Base-by-base conservation (phyloP, 1,140 invertebrate genomes). In the Brachionus rubens region DNA sequence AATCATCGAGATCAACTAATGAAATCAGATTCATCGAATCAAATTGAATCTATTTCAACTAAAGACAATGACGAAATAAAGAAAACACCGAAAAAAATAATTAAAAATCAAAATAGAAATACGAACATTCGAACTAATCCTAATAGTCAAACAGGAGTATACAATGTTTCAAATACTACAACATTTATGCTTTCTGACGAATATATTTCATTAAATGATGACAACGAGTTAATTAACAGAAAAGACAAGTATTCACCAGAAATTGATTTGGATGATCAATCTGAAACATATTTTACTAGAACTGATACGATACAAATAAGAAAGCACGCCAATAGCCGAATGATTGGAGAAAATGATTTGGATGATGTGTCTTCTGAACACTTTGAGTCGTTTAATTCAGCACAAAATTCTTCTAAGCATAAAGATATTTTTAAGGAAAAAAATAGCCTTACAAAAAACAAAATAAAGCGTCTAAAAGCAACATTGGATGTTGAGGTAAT, bases 1-100 rank as follows among this genome's bases (percentile, higher is more conserved):
- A 72, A 72, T 30, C 68, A 72, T 52, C 21, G 68, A 36, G 68
- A 72, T 48, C 68, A 72, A 72, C 24, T 72, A 36, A 48, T 72
- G 6, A 72, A 72, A 52, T 36, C 46, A 21, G 46, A 72, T 50
- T 28, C 43, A 16, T 28, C 21, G n/a, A n/a, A n/a, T n/a, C n/a
- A n/a, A n/a, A n/a, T n/a, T n/a, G n/a, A n/a, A n/a, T n/a, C n/a
- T n/a, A n/a, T n/a, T n/a, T n/a, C n/a, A n/a, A n/a, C n/a, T n/a
- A n/a, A n/a, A n/a, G n/a, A n/a, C n/a, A n/a, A n/a, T n/a, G n/a
- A n/a, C n/a, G n/a, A n/a, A n/a, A n/a, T 14, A 56, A 21, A 9
- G 3, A 46, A 7, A 14, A 14, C 5, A 16, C 3, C 2, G n/a
- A 10, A 46, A 46, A 46, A 10, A 46, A 46, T 46, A 3, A 10